Conservation (phyloP, 1,140 invertebrate genomes). For the Eriocheir sinensis region DNA sequence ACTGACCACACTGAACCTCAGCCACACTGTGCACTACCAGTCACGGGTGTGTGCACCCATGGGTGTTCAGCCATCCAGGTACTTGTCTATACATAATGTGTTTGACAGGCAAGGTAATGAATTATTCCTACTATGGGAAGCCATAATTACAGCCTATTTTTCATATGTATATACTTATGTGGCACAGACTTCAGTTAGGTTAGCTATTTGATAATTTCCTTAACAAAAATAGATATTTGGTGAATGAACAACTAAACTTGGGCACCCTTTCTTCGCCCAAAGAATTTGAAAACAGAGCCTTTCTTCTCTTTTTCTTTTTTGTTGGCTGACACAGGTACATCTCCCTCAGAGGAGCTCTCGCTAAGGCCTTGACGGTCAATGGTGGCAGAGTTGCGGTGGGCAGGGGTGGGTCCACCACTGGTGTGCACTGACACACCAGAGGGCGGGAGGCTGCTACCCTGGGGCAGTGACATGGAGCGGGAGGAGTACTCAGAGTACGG, state of each 20-base stretch:
- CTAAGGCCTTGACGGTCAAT: conserved; percentile 76
- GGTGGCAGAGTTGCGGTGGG: conserved; percentile 66
- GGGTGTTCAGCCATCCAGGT: conserved; percentile 70
- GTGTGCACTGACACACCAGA: conserved; percentile 62
- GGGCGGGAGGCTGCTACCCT: conserved; percentile 78
- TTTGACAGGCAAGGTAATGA: conserved; percentile 27
- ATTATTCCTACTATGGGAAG: conserved; percentile 18
- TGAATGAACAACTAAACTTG: conserved; percentile 70
- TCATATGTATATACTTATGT: conserved; percentile 69
- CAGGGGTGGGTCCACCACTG: conserved; percentile 57
- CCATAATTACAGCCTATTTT: conserved; percentile 59
- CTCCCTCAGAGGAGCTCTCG: conserved; percentile 80
- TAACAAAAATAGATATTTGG: conserved; percentile 66
- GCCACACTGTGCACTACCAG: not conserved
- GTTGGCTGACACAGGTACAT: conserved; percentile 78
- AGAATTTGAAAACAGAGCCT: conserved; percentile 76
- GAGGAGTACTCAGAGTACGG: conserved; percentile 73
- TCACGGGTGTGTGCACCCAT: not conserved
- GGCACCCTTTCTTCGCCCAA: conserved; percentile 77
- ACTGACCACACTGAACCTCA: not conserved
- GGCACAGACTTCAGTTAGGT: conserved; percentile 64
- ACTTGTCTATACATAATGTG: conserved; percentile 55
- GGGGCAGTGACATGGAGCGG: conserved; percentile 79
- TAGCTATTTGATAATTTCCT: conserved; percentile 51
- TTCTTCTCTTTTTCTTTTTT: conserved; percentile 79